These are phyloP conservation scores for Andrena cerasifolii DNA, from an alignment of 1,140 invertebrate species.

Conservation along the genomic window DNA sequence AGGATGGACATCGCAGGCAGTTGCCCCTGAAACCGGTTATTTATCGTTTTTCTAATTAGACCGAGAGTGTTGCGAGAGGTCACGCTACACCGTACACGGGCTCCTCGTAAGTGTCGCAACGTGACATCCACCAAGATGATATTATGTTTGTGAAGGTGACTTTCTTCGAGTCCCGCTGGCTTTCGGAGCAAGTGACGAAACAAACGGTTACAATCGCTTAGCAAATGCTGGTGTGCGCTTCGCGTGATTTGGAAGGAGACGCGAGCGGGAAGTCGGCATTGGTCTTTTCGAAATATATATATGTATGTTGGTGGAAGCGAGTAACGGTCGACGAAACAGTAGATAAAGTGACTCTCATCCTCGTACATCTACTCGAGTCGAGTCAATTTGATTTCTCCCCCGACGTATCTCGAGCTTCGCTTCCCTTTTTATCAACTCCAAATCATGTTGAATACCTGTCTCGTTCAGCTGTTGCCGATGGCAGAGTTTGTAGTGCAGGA, in stretches of 20 bases:
- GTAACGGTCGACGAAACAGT: slow-evolving; percentile 74
- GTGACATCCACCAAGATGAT: slow-evolving; percentile 47
- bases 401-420: background rate
- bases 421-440: slow-evolving; percentile 46
- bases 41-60: background rate
- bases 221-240: slow-evolving; percentile 51
- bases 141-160: too few relatives aligned
- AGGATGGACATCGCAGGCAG: too few relatives aligned
- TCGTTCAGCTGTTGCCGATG: too few relatives aligned
- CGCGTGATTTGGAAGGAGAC: slow-evolving; percentile 47
- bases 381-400: background rate
- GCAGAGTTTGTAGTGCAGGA: too few relatives aligned
- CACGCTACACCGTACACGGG: background rate
- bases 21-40: background rate
- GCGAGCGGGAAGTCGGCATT: slow-evolving; percentile 38
- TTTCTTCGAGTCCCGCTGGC: too few relatives aligned
- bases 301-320: slow-evolving; percentile 73
- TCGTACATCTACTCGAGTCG: slow-evolving; percentile 21
- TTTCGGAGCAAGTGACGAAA: background rate
- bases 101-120: background rate
- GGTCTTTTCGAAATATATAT: slow-evolving; percentile 14
- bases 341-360: slow-evolving; percentile 70
- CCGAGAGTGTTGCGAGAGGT: background rate
- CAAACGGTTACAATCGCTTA: slow-evolving; percentile 11
- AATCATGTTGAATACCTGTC: too few relatives aligned